Base-by-base conservation (phyloP, 2,888 invertebrate genomes). In the Sinhomidia bicolor region DNA sequence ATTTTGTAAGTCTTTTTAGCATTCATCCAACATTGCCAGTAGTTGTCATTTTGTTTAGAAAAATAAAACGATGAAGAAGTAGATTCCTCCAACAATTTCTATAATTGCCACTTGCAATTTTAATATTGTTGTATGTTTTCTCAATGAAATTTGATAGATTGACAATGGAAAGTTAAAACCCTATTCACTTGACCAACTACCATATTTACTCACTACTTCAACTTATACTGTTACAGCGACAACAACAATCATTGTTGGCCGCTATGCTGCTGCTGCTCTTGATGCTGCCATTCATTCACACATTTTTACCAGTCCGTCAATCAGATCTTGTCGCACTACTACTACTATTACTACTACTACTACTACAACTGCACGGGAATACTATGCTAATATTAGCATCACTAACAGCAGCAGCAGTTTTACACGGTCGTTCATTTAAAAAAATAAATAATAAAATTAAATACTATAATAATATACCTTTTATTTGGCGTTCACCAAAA, bases 121-220 rank as follows among this genome's bases (percentile, higher is more conserved):
- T 83, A 71, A 41, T 74, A 83, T 74, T 47, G 51, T 82, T 68
- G 60, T 76, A 17, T 76, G 76, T 76, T 76, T 76, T 79, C 23
- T 79, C 36, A 79, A 57, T 65, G 65, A 62, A 26, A 62, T 60
- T 44, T 26, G 26, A 85, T 78, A 36, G 65, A 44, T 26, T 85
- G 79, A 85, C 85, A 84, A 85, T 44, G 29, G 65, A 79, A 65
- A 85, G 85, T 74, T 74, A 85, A 85, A 85, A 76, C 26, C 17
- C 47, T 65, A 85, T 85, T 85, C 76, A 85, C 62, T 47, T 12
- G 47, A 60, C 78, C 74, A 85, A 85, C 84, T 85, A 85, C 84
- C 78, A 85, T 85, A 85, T 85, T 85, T 85, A 85, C 84, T 78
- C 20, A 85, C 68, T 79, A 54, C 85, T 85, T 85, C 85, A 76